Evolutionary conservation across 2,113 vertebrate species (phyloP), one percentile per base, ranked within the genome.

Genomic region (Clarias macrocephalus): DNA sequence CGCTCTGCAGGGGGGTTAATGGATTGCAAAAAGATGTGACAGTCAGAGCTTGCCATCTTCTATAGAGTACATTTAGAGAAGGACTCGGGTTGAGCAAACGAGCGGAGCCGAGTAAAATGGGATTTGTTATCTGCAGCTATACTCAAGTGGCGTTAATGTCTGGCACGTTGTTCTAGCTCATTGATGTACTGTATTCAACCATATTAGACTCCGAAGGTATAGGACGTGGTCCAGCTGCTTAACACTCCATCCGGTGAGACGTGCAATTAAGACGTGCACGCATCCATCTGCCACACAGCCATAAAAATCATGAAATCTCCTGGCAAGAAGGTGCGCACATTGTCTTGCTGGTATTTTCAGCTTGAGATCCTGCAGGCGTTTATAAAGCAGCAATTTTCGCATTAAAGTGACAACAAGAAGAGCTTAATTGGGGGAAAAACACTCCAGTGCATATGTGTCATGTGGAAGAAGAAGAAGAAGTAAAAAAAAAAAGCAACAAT

Each of bases 11-110:
- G 92, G 91, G 92, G 91, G 88, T 91, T 93, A 95, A 94, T 94
- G 93, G 93, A 90, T 91, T 89, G 91, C 89, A 84, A 92, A 93
- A 93, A 88, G 90, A 92, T 91, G 92, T 86, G 85, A 88, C 89
- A 91, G 89, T 56, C 82, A 25, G 42, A 79, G 73, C 73, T 80
- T 15, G 37, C 76, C 16, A 70, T 62, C 83, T 72, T 80, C 52
- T 68, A 48, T 3, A 25, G 70, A 59, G 68, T 54, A 70, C 33
- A 57, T 68, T 48, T 72, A 42, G 80, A 54, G 59, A 52, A 75
- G 42, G 80, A 25, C 23, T 87, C 18, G 72, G 77, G 66, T 9
- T 56, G 21, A 81, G 42, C 63, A 66, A 59, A 80, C 6, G 56
- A 87, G 85, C 85, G 30, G 33, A 87, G 33, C 9, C 3, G 65